phyloP scores from a whole-genome alignment of 2,797 vertebrate species.

The Epinephelus awoara region DNA sequence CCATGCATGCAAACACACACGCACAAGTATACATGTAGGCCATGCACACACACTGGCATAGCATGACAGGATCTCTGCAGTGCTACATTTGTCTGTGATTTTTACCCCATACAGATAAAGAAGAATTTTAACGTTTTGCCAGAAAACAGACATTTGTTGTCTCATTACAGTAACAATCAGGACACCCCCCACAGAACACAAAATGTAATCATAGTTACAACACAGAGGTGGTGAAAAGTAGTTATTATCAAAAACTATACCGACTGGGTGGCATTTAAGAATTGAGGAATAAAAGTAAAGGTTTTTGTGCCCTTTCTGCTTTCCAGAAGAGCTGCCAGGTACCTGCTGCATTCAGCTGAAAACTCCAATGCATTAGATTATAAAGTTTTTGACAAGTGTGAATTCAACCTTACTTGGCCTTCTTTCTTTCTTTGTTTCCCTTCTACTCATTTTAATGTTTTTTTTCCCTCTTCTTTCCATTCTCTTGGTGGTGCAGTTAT shows the following conservation, averaged over 20 bases:
- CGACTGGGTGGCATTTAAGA: conserved; percentile 57
- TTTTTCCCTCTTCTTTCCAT: not conserved
- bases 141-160: conserved; percentile 34
- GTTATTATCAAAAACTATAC: conserved; percentile 41
- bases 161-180: conserved; percentile 42
- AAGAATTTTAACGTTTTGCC: conserved; percentile 17
- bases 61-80: not conserved
- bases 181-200: conserved; percentile 9
- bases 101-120: conserved; percentile 19
- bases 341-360: conserved; percentile 20
- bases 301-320: conserved; percentile 43
- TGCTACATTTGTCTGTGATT: conserved; percentile 25
- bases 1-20: not conserved
- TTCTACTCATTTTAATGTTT: conserved; percentile 24
- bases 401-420: not conserved
- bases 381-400: conserved; percentile 33
- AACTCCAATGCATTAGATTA: conserved; percentile 23
- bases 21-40: not conserved
- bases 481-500: conserved; percentile 16
- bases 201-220: conserved; percentile 44
- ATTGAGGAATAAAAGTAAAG: conserved; percentile 24
- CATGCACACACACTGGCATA: not conserved
- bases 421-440: conserved; percentile 10
- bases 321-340: conserved; percentile 32
- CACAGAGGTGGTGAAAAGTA: conserved; percentile 21